A percentile compares a stretch with the other conserved stretches of the same genome.
Evolutionary conservation across 2,113 vertebrate species (phyloP).

Genomic region (Beaufortia kweichowensis): DNA sequence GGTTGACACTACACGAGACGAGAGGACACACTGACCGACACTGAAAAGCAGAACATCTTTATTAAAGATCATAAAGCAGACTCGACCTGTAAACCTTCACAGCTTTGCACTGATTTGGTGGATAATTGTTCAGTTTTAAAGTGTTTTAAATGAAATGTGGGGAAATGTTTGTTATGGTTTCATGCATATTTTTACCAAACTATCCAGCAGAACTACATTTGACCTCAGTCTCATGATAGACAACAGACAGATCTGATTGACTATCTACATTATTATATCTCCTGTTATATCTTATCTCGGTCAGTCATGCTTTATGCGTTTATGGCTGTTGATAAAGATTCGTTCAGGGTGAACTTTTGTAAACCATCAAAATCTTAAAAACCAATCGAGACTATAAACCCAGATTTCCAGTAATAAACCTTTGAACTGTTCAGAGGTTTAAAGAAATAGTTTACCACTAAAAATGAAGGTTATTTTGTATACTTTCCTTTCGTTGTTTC

Average conservation of each 20-base stretch:
- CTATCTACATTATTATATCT: neutral
- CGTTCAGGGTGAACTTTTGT: neutral
- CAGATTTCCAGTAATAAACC: constrained; percentile 7
- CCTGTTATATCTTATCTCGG: neutral
- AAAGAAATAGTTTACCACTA: neutral
- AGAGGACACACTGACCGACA: constrained; percentile 3
- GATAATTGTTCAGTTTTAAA: no score
- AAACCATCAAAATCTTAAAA: neutral
- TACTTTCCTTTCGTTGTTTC: neutral
- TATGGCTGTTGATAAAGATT: constrained; percentile 15
- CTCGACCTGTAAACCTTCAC: no score
- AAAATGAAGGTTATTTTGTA: neutral
- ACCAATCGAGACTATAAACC: neutral
- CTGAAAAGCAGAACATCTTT: constrained; percentile 12
- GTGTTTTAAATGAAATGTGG: no score
- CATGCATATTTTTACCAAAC: no score
- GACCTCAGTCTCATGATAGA: neutral
- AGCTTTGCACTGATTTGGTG: no score
- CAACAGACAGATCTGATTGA: neutral
- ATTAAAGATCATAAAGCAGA: neutral
- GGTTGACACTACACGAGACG: neutral
- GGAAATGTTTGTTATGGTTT: no score
- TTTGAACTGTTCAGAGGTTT: neutral
- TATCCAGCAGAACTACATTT: no score
- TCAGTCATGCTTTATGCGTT: neutral